These are phyloP conservation scores for Poecile atricapillus DNA, from an alignment of 2,113 vertebrate species.

Conservation along the genomic window DNA sequence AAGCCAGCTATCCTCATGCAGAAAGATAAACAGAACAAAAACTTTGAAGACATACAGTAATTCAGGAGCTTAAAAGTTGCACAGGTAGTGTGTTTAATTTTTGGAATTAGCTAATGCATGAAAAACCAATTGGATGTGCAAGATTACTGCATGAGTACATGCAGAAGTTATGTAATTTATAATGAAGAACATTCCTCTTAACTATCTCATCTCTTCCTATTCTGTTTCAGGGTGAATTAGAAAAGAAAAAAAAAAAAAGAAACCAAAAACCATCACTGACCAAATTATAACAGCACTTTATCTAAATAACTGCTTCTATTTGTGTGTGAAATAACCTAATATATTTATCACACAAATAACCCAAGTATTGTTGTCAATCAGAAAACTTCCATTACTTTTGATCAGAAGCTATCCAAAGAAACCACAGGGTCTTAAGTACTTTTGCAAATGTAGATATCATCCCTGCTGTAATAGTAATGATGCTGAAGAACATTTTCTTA, in stretches of 20 bases:
- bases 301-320: background rate
- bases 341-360: background rate
- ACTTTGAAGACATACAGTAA: background rate
- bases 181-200: background rate
- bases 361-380: background rate
- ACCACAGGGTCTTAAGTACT: background rate
- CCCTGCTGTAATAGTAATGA: background rate
- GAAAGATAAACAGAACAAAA: background rate
- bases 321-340: background rate
- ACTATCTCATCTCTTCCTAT: background rate
- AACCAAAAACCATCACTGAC: background rate
- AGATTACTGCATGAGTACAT: background rate
- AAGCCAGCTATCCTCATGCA: background rate
- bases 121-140: background rate
- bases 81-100: background rate
- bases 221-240: background rate
- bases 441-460: background rate
- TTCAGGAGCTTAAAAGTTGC: background rate
- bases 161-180: background rate
- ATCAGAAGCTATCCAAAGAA: background rate
- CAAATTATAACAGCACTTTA: background rate
- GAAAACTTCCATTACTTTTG: background rate
- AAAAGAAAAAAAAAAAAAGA: background rate
- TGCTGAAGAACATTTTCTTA: background rate
- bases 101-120: background rate